phyloP scores from a whole-genome alignment of 1,140 invertebrate genomes.

The Nylanderia fulva region DNA sequence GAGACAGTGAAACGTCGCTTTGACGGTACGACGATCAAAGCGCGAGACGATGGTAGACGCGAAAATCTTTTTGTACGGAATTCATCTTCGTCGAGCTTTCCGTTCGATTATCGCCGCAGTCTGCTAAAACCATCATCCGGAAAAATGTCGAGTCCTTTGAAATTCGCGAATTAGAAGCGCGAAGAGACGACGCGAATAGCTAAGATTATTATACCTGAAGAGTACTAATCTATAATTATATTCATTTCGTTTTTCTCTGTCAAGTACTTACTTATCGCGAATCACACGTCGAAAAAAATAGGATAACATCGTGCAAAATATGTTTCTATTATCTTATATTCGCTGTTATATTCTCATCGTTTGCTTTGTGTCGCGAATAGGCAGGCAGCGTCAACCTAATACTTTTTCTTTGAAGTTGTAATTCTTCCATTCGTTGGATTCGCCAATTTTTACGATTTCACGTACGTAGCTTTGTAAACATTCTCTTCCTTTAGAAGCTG shows the following conservation, averaged over 20 bases:
- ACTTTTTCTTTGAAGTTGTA: conserved; percentile 53
- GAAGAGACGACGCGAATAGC: conserved; percentile 11
- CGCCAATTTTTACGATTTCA: conserved; percentile 45
- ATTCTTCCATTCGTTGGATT: conserved; percentile 54
- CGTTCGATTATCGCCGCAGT: conserved; percentile 62
- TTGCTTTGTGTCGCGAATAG: conserved; percentile 41
- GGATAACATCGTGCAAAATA: conserved; percentile 5
- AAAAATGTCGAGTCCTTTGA: conserved; percentile 44
- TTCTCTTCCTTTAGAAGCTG: conserved; percentile 22
- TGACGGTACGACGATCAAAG: conserved; percentile 75
- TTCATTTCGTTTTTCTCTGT: not conserved
- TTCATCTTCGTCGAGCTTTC: conserved; percentile 56
- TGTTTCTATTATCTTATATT: conserved; percentile 20
- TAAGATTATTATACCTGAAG: not conserved
- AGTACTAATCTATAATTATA: conserved; percentile 7
- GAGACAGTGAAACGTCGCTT: conserved; percentile 71
- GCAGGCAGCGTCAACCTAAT: conserved; percentile 31
- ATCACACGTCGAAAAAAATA: conserved; percentile 36
- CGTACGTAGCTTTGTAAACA: conserved; percentile 51
- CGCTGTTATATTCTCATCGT: conserved; percentile 5
- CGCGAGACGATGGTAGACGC: conserved; percentile 35
- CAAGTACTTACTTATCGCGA: conserved; percentile 2
- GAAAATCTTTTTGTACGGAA: conserved; percentile 60
- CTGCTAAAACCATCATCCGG: conserved; percentile 50
- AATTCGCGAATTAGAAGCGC: conserved; percentile 11